Conservation (phyloP, 2,797 vertebrate genomes). For the Orientallactaga sibirica region DNA sequence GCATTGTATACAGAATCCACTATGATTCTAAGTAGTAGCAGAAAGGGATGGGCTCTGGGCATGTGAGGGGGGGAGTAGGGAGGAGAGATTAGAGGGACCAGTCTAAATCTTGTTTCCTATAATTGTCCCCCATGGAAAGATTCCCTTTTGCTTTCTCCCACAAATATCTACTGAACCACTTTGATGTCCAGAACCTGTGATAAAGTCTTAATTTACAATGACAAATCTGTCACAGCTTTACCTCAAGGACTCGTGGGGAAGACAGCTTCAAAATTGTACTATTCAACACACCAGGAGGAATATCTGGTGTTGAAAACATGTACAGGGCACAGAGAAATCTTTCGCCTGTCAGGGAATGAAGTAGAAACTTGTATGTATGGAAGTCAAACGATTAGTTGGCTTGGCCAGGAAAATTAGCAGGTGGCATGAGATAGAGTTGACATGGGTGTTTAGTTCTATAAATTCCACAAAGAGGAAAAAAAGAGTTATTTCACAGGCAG, state of each 20-base stretch:
- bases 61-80: rapidly evolving
- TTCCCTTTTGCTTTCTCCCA: neutral
- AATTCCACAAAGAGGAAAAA: neutral
- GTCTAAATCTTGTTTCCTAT: neutral
- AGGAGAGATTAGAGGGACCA: neutral
- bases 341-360: neutral
- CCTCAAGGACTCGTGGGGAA: neutral
- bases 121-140: neutral
- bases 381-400: neutral
- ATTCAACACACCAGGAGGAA: neutral
- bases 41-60: too few species aligned
- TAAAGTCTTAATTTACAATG: slow-evolving; percentile 10
- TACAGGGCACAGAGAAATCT: neutral
- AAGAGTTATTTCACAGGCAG: neutral
- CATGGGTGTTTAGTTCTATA: neutral
- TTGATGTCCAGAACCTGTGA: neutral
- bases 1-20: neutral
- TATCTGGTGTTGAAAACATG: neutral
- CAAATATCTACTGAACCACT: neutral
- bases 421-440: neutral
- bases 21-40: neutral
- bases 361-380: neutral
- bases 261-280: neutral
- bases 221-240: neutral
- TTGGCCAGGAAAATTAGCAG: neutral